Evolutionary conservation across 2,888 invertebrate species (phyloP).

Genomic region (Limenitis camilla): DNA sequence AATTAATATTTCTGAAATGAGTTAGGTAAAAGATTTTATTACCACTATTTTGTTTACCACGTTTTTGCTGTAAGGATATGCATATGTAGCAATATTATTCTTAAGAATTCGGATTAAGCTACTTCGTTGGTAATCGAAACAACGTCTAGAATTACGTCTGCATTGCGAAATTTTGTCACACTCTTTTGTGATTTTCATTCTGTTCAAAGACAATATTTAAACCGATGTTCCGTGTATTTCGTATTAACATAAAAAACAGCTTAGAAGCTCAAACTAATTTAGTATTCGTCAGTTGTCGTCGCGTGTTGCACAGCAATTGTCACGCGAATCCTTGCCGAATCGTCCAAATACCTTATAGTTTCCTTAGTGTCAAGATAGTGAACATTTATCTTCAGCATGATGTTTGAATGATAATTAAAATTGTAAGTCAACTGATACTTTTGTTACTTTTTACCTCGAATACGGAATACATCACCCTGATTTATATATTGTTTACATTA

Average conservation of each 20-base stretch:
- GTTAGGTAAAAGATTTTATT: no score
- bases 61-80: no score
- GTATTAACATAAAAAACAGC: constrained; percentile 49
- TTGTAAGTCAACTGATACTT: no score
- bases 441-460: no score
- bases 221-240: constrained; percentile 24
- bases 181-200: background rate
- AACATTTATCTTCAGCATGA: background rate
- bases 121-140: no score
- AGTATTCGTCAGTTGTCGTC: constrained; percentile 41
- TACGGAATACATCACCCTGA: no score
- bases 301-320: constrained; percentile 35
- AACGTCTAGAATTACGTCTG: background rate
- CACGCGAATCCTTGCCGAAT: constrained; percentile 35
- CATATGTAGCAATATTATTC: no score
- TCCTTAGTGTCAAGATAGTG: background rate
- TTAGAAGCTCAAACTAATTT: constrained; percentile 36
- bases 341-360: constrained; percentile 9
- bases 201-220: constrained; percentile 1
- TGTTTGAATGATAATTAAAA: no score
- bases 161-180: background rate
- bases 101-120: no score
- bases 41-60: no score
- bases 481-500: no score
- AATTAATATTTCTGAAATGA: no score